Percentiles rank a stretch among this genome's conserved stretches.
Conservation (phyloP, 2,888 invertebrate genomes). For the Drosophila rubida region DNA sequence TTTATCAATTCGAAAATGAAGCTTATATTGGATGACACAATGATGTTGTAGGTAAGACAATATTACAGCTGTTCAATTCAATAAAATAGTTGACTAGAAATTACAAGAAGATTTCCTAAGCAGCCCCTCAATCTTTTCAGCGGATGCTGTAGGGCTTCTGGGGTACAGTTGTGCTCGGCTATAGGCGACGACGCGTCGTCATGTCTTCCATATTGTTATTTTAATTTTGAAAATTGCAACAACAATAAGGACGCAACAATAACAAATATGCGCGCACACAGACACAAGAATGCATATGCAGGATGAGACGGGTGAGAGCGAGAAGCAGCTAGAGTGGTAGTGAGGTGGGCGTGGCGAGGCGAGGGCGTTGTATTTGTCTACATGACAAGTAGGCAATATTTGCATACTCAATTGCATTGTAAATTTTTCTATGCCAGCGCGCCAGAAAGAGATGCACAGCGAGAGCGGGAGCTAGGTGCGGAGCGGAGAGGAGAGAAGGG, state of each 20-base stretch:
- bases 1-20: too few relatives aligned
- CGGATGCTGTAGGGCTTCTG: not conserved
- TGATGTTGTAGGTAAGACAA: too few relatives aligned
- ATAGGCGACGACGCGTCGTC: not conserved
- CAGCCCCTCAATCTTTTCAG: not conserved
- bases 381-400: constrained; percentile 83
- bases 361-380: constrained; percentile 70
- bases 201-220: constrained; percentile 68
- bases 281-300: constrained; percentile 47
- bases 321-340: constrained; percentile 4
- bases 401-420: constrained; percentile 84
- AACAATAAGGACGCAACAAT: constrained; percentile 70
- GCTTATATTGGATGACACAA: too few relatives aligned
- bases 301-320: constrained; percentile 20
- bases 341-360: constrained; percentile 5
- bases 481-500: not conserved
- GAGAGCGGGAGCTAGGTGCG: too few relatives aligned
- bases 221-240: constrained; percentile 77
- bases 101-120: too few relatives aligned
- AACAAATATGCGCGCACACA: constrained; percentile 44
- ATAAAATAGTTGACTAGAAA: too few relatives aligned
- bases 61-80: too few relatives aligned
- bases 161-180: constrained; percentile 60
- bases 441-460: constrained; percentile 10
- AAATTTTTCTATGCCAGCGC: constrained; percentile 78